Evolutionary conservation across 2,888 invertebrate species (phyloP).

Genomic region (Schizotus pectinicornis): DNA sequence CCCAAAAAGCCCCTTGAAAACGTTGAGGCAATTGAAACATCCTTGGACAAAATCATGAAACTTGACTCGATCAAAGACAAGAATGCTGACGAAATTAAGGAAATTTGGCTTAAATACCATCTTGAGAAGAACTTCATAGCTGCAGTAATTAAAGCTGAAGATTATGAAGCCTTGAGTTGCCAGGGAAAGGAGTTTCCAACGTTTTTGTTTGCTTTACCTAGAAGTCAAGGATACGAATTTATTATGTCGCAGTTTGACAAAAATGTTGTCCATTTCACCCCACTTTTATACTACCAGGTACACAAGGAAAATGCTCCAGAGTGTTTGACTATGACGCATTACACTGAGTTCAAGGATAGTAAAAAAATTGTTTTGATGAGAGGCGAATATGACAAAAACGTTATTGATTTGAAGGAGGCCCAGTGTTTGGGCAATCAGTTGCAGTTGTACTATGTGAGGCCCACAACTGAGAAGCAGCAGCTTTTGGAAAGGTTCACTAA

Average conservation of each 20-base stretch:
- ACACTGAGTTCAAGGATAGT: conserved; percentile 71
- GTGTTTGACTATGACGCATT: conserved; percentile 81
- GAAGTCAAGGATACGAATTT: conserved; percentile 86
- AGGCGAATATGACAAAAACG: conserved; percentile 84
- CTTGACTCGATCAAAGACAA: conserved; percentile 76
- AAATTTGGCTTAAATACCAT: conserved; percentile 84
- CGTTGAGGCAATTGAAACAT: conserved; percentile 52
- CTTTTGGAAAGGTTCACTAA: conserved; percentile 74
- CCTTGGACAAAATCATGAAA: conserved; percentile 77
- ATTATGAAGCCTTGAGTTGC: conserved; percentile 66
- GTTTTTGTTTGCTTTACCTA: conserved; percentile 81
- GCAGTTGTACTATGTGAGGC: conserved; percentile 80
- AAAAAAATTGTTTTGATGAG: conserved; percentile 83
- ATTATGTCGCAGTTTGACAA: conserved; percentile 77
- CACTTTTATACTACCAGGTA: conserved; percentile 83
- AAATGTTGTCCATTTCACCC: conserved; percentile 82
- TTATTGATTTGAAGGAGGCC: conserved; percentile 77
- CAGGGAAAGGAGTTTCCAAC: conserved; percentile 68
- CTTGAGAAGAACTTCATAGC: conserved; percentile 74
- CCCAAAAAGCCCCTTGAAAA: conserved; percentile 63
- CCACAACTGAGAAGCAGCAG: conserved; percentile 66
- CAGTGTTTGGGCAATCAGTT: conserved; percentile 86
- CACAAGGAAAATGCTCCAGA: conserved; percentile 90
- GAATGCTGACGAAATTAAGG: conserved; percentile 71
- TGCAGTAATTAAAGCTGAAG: conserved; percentile 69